Conservation (phyloP, 2,888 invertebrate genomes). For the Troides oblongomaculatus region DNA sequence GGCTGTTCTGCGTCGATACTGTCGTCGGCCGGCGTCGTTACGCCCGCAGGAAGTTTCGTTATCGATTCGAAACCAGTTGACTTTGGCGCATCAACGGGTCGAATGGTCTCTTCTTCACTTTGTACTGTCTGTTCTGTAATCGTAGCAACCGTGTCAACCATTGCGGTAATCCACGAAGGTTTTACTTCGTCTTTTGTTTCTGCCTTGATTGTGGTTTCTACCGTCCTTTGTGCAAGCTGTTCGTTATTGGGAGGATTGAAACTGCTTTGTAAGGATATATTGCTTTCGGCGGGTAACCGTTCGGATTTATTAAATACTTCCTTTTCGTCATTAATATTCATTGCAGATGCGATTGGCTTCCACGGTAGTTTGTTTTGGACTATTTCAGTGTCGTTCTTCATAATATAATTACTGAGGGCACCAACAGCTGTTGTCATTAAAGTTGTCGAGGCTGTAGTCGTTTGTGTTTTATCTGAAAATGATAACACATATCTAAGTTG, state of each 20-base stretch:
- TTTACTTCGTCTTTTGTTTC: slow-evolving; percentile 40
- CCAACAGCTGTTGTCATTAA: slow-evolving; percentile 38
- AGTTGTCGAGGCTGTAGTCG: slow-evolving; percentile 43
- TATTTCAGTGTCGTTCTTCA: slow-evolving; percentile 56
- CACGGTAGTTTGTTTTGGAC: slow-evolving; percentile 57
- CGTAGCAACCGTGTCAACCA: slow-evolving; percentile 44
- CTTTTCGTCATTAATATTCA: slow-evolving; percentile 41
- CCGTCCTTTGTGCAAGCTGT: slow-evolving; percentile 36
- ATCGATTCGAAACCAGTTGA: slow-evolving; percentile 74
- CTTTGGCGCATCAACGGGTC: slow-evolving; percentile 55
- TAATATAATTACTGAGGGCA: slow-evolving; percentile 52
- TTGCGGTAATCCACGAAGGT: slow-evolving; percentile 53
- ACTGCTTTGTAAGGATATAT: slow-evolving; percentile 57
- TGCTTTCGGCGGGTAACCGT: slow-evolving; percentile 60
- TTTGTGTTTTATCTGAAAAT: slow-evolving; percentile 60
- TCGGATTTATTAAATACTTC: slow-evolving; percentile 55
- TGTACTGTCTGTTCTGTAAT: slow-evolving; percentile 41
- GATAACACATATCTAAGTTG: neutral
- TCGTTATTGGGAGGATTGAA: slow-evolving; percentile 44
- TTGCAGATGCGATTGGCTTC: slow-evolving; percentile 48
- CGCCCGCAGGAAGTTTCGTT: slow-evolving; percentile 67
- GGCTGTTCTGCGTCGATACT: slow-evolving; percentile 47
- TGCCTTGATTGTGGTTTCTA: slow-evolving; percentile 8
- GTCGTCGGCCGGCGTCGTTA: slow-evolving; percentile 72
- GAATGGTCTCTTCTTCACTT: slow-evolving; percentile 50